Evolutionary conservation across 2,113 vertebrate genomes (phyloP), one percentile per base, ranked within the genome.

Genomic region (Corythoichthys haematopterus): DNA sequence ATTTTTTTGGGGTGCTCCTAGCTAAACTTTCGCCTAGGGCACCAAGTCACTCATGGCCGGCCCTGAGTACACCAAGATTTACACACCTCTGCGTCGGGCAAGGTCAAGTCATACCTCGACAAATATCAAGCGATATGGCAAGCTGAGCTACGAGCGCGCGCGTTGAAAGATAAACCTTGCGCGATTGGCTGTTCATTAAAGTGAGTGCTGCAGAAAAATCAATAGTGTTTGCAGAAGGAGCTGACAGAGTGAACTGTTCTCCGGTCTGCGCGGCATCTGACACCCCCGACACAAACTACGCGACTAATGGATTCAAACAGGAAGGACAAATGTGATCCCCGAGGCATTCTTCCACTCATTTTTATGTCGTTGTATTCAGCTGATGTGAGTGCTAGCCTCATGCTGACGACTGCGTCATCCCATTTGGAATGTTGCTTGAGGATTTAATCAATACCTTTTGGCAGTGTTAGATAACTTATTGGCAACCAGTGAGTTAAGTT

Each of bases 161-260:
- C 10, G 45, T 61, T 68, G 28, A 72, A 78, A 80, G 83, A 81
- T 86, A 85, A 87, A 86, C 74, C 79, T 52, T 65, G 62, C 65
- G 52, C 63, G 37, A 80, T 65, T 71, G 81, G 76, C 33, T 74
- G 38, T 88, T 88, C 87, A 88, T 88, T 90, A 90, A 80, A 85
- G 80, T 64, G 64, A 85, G 78, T 79, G 84, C 75, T 82, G 79
- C 71, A 85, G 74, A 76, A 83, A 88, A 90, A 88, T 88, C 88
- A 81, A 88, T 90, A 84, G 73, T 55, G 45, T 74, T 45, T 73
- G 71, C 71, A 59, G 76, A 80, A 71, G 77, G 72, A 82, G 82
- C 68, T 71, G 80, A 85, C 81, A 68, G 71, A 72, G 70, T 69
- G 57, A 72, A 83, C 82, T 68, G 67, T 77, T 72, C 74, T 70